These are phyloP conservation scores for Lophotriccus pileatus DNA, from an alignment of 2,797 vertebrate species.

Conservation along the genomic window DNA sequence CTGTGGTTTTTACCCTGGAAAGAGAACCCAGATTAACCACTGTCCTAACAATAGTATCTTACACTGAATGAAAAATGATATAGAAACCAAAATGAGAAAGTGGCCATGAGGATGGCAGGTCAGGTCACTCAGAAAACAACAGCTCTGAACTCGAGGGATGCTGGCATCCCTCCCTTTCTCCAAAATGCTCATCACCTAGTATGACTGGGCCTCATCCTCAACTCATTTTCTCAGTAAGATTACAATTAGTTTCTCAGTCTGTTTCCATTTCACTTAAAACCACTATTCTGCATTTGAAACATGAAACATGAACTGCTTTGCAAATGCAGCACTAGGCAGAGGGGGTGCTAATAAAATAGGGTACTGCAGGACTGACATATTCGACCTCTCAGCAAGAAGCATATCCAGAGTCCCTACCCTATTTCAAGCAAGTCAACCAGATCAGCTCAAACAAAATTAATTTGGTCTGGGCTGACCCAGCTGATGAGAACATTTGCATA, in stretches of 20 bases:
- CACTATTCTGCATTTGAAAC: background rate
- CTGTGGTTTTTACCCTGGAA: constrained; percentile 97
- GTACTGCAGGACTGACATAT: background rate
- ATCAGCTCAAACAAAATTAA: background rate
- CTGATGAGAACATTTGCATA: background rate
- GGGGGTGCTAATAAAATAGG: background rate
- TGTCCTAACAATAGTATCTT: background rate
- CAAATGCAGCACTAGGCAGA: background rate
- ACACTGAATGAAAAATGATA: background rate
- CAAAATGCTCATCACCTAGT: background rate
- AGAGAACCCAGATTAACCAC: constrained; percentile 25
- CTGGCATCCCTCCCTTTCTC: background rate
- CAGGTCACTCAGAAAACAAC: background rate
- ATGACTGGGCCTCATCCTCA: background rate
- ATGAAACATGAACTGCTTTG: background rate
- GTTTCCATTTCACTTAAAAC: background rate
- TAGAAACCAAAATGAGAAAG: background rate
- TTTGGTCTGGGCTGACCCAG: background rate
- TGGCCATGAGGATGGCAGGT: background rate
- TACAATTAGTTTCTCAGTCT: background rate
- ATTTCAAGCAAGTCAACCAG: background rate
- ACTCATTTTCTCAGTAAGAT: background rate
- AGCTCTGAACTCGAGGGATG: background rate
- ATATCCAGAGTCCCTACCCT: background rate
- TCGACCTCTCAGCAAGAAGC: background rate